Conservation (phyloP, 2,888 invertebrate genomes). For the Patella pellucida region DNA sequence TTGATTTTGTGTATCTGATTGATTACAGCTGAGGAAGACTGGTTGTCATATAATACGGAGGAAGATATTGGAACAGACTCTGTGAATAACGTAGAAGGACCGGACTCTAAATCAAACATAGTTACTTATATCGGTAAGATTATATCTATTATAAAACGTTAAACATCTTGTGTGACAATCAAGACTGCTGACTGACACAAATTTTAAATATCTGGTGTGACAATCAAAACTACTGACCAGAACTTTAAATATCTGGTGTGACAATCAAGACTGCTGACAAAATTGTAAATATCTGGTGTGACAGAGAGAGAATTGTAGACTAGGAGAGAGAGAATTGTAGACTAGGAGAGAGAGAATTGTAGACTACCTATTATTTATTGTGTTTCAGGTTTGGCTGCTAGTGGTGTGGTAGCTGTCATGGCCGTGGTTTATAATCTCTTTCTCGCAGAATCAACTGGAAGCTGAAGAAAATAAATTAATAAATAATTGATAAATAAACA, state of each 20-base stretch:
- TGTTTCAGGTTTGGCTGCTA: not conserved
- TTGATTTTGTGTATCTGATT: not conserved
- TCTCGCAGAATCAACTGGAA: no score
- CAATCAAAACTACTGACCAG: no score
- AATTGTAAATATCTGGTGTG: no score
- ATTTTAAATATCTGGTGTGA: no score
- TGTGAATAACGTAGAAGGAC: not conserved
- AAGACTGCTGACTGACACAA: no score
- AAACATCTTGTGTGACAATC: not conserved
- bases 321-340: not conserved
- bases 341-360: not conserved
- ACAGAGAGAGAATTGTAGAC: no score
- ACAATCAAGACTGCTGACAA: no score
- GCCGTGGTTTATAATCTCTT: not conserved
- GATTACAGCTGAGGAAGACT: not conserved
- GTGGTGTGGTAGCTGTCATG: not conserved
- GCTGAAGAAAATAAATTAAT: no score
- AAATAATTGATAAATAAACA: no score
- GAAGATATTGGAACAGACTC: not conserved
- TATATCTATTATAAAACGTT: no score
- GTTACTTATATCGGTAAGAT: not conserved
- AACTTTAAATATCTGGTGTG: no score
- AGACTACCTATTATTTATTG: not conserved
- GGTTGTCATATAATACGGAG: not conserved
- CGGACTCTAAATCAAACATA: not conserved